Evolutionary conservation across 1,140 invertebrate species (phyloP).

Genomic region (Pemphigus obesinymphae): DNA sequence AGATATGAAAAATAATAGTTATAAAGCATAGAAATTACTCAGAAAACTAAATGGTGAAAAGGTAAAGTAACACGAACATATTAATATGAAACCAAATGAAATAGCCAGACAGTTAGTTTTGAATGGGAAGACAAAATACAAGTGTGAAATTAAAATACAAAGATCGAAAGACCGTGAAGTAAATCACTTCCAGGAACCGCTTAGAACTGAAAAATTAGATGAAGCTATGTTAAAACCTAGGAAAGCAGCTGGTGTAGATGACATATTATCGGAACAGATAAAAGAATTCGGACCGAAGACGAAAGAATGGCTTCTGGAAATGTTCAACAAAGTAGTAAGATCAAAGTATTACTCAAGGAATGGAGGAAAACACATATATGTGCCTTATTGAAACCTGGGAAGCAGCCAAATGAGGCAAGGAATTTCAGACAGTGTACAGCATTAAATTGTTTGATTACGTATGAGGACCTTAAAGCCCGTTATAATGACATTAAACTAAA

Average conservation of each 20-base stretch:
- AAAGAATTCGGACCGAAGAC: too few relatives aligned
- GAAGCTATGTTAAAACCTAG: too few relatives aligned
- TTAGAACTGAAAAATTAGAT: constrained; percentile 5
- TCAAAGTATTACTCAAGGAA: constrained; percentile 8
- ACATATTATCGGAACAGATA: too few relatives aligned
- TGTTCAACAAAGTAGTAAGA: too few relatives aligned
- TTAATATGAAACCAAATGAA: constrained; percentile 16
- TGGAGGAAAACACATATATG: constrained; percentile 41
- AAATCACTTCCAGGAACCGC: background rate
- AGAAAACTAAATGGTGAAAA: background rate
- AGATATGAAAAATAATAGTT: background rate
- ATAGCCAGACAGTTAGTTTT: background rate
- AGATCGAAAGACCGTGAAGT: too few relatives aligned
- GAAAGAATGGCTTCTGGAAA: too few relatives aligned
- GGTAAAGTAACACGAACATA: background rate
- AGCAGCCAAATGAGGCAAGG: background rate
- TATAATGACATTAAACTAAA: too few relatives aligned
- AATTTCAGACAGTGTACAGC: too few relatives aligned
- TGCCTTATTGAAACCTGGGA: too few relatives aligned
- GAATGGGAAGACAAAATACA: constrained; percentile 7
- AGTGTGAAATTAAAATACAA: background rate
- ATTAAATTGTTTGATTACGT: too few relatives aligned
- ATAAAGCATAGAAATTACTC: background rate
- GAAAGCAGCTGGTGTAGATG: too few relatives aligned
- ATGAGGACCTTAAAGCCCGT: too few relatives aligned